These are phyloP conservation scores for Penaeus vannamei DNA, from an alignment of 1,140 invertebrate genomes.

Conservation along the genomic window DNA sequence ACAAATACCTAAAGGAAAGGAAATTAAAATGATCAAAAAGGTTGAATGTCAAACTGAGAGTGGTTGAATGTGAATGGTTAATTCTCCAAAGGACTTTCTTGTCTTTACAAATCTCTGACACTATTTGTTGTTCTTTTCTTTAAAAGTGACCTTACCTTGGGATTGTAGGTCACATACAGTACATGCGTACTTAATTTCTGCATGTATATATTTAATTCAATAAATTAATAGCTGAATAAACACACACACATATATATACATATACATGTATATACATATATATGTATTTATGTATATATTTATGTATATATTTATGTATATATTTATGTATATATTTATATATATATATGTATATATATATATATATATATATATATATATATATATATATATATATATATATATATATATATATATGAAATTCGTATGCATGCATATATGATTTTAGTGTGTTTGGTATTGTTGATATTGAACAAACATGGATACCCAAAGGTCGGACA, in stretches of 20 bases:
- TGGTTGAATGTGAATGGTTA: too few species aligned
- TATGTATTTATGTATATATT: background rate
- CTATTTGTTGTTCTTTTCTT: too few species aligned
- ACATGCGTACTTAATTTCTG: background rate
- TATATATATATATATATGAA: background rate
- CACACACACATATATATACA: background rate
- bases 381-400: slow-evolving; percentile 1
- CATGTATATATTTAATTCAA: background rate
- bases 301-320: background rate
- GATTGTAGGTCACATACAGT: background rate
- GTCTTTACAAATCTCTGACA: too few species aligned
- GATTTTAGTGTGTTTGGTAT: background rate
- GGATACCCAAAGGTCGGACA: background rate
- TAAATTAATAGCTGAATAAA: background rate
- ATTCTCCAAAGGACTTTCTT: too few species aligned
- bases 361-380: background rate
- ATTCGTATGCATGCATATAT: background rate
- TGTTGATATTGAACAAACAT: background rate
- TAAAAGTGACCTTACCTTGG: too few species aligned
- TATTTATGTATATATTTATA: slow-evolving; percentile 8
- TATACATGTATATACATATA: background rate
- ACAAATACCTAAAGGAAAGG: too few species aligned
- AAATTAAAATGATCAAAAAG: too few species aligned
- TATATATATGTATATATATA: background rate
- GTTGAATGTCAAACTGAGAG: too few species aligned